A percentile compares a stretch with the other conserved stretches of the same genome.
Evolutionary conservation across 1,140 invertebrate genomes (phyloP).

Genomic region (Drosophila pseudoananassae): DNA sequence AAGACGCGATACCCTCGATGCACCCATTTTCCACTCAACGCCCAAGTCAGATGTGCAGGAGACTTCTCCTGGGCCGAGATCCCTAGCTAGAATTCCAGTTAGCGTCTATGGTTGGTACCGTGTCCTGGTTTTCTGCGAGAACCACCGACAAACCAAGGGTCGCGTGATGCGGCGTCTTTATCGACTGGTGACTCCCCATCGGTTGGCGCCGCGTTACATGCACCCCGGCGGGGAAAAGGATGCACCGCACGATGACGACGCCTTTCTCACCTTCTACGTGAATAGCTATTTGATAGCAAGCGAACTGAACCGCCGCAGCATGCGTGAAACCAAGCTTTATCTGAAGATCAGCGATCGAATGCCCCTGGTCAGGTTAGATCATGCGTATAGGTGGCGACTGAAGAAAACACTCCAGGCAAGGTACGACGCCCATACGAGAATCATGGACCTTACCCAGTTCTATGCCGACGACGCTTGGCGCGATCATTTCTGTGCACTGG

Average conservation of each 20-base stretch:
- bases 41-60: not conserved
- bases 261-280: constrained; percentile 54
- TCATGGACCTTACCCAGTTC: constrained; percentile 37
- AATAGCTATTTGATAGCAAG: constrained; percentile 31
- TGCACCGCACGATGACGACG: constrained; percentile 21
- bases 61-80: no score
- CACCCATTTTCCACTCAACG: constrained; percentile 13
- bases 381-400: constrained; percentile 8
- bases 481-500: constrained; percentile 38
- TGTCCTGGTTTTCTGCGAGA: constrained; percentile 32
- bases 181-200: not conserved
- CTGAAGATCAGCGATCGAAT: constrained; percentile 29
- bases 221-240: constrained; percentile 43
- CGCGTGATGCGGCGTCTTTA: constrained; percentile 26
- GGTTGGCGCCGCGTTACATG: constrained; percentile 24
- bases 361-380: constrained; percentile 19
- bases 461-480: constrained; percentile 23
- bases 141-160: not conserved
- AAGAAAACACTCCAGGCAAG: constrained; percentile 21
- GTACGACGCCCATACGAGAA: constrained; percentile 8
- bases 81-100: constrained; percentile 17
- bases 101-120: constrained; percentile 59
- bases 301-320: constrained; percentile 9
- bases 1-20: not conserved
- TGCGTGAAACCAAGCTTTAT: not conserved